Evolutionary conservation across 1,140 invertebrate species (phyloP).

Genomic region (Halyomorpha halys): DNA sequence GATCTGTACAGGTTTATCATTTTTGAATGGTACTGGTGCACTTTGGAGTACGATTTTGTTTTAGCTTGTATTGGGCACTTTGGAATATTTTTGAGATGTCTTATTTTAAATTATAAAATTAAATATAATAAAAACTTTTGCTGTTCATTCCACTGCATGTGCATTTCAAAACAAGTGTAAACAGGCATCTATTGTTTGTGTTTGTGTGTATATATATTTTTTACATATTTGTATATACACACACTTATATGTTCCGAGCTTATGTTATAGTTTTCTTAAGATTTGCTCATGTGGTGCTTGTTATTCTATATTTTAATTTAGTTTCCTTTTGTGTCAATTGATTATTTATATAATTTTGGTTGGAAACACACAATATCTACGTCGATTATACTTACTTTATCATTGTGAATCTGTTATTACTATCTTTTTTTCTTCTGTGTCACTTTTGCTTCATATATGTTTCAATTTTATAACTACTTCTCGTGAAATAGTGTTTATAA

Average conservation of each 20-base stretch:
- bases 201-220: too few relatives aligned
- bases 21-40: background rate
- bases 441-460: too few relatives aligned
- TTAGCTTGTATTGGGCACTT: background rate
- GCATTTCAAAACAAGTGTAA: conserved; percentile 1
- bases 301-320: conserved; percentile 27
- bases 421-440: too few relatives aligned
- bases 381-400: too few relatives aligned
- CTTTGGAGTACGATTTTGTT: background rate
- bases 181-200: background rate
- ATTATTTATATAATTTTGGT: too few relatives aligned
- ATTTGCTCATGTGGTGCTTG: conserved; percentile 25
- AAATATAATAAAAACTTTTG: background rate
- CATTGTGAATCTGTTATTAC: too few relatives aligned
- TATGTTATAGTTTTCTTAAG: background rate
- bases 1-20: background rate
- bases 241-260: too few relatives aligned
- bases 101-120: conserved; percentile 3
- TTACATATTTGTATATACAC: too few relatives aligned
- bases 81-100: background rate
- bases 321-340: conserved; percentile 13
- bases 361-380: too few relatives aligned
- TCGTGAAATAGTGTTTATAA: too few relatives aligned
- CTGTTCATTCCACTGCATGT: conserved; percentile 8
- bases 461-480: too few relatives aligned